Conservation (phyloP, 2,797 vertebrate species). For the Xerus rutilus region DNA sequence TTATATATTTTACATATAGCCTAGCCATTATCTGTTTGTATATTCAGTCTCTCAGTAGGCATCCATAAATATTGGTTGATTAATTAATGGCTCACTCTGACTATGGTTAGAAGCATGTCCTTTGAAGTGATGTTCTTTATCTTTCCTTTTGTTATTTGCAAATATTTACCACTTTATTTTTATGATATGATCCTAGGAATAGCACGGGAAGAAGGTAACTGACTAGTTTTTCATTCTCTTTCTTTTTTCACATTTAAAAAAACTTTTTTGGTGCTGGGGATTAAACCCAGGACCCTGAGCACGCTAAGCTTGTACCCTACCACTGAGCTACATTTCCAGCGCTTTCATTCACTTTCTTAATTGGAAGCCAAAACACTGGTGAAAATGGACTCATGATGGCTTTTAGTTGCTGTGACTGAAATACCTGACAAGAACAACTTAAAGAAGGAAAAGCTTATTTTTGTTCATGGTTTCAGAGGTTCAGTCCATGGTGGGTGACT, state of each 20-base stretch:
- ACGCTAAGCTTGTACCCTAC: no score
- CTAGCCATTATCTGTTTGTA: neutral
- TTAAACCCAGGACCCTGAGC: no score
- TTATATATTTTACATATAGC: neutral
- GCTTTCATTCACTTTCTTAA: neutral
- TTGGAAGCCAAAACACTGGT: neutral
- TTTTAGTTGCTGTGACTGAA: no score
- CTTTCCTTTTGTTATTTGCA: neutral
- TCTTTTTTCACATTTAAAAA: no score
- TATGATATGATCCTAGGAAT: neutral
- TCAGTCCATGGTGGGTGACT: no score
- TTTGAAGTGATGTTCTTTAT: neutral
- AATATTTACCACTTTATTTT: slow-evolving; percentile 19
- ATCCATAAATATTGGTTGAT: neutral
- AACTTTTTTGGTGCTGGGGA: no score
- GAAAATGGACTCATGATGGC: neutral
- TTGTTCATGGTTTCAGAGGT: no score
- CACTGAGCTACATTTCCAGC: no score
- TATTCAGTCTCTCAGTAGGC: neutral
- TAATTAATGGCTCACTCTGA: neutral
- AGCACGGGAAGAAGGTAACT: neutral
- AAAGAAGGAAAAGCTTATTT: no score
- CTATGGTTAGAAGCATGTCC: neutral
- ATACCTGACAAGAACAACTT: no score
- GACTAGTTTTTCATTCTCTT: neutral